These are phyloP conservation scores for Ceyx melanurus DNA, from an alignment of 2,113 vertebrate genomes.

Conservation along the genomic window DNA sequence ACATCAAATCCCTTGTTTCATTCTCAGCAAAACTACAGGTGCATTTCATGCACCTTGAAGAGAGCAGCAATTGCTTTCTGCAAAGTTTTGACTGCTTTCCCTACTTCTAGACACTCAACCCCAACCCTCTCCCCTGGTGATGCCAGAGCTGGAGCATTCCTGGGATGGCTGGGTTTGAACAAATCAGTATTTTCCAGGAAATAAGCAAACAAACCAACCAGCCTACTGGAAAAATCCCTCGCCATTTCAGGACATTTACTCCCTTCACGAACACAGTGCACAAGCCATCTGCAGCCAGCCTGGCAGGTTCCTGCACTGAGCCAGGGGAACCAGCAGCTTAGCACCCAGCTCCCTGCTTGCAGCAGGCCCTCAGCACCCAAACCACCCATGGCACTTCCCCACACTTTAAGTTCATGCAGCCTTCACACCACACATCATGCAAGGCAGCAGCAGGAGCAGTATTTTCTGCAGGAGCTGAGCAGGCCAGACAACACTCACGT, in stretches of 20 bases:
- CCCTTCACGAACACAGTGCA: rapidly evolving
- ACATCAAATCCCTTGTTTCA: background rate
- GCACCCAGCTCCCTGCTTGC: background rate
- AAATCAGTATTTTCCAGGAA: background rate
- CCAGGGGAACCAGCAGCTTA: background rate
- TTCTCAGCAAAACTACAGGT: background rate
- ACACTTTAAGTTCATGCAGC: rapidly evolving
- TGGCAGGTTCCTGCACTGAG: background rate
- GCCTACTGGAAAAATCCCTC: background rate
- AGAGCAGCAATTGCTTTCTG: background rate
- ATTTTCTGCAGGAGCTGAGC: background rate
- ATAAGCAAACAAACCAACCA: background rate
- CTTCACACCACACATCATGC: rapidly evolving
- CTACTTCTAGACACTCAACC: background rate
- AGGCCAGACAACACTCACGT: background rate
- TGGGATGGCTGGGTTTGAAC: background rate
- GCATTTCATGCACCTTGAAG: background rate
- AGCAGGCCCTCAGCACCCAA: background rate
- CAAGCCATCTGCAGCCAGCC: background rate
- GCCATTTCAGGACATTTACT: background rate
- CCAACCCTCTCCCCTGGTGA: background rate
- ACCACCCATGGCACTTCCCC: background rate
- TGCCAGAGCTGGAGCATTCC: background rate
- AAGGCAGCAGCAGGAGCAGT: background rate
- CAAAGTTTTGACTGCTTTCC: background rate